Evolutionary conservation across 2,113 vertebrate species (phyloP).

Genomic region (Coptodon bakossiorum): DNA sequence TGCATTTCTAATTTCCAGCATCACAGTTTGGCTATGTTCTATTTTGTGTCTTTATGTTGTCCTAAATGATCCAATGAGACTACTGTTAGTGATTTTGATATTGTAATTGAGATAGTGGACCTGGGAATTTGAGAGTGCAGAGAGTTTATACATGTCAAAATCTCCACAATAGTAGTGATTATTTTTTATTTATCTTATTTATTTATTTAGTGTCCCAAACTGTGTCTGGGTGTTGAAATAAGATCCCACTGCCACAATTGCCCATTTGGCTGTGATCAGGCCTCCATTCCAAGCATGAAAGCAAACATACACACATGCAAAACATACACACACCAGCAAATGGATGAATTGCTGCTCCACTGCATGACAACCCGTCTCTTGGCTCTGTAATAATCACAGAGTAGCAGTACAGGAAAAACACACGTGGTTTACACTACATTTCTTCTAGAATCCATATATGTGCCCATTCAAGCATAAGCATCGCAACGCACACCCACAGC

Average conservation of each 20-base stretch:
- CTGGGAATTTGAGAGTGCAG: neutral
- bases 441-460: conserved; percentile 39
- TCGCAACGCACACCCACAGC: neutral
- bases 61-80: neutral
- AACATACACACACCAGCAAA: neutral
- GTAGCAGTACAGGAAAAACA: conserved; percentile 56
- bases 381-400: conserved; percentile 56
- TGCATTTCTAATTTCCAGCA: neutral
- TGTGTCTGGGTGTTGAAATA: neutral
- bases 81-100: neutral
- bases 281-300: neutral
- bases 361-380: conserved; percentile 36
- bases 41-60: neutral
- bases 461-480: conserved; percentile 11
- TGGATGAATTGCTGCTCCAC: neutral
- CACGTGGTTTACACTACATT: conserved; percentile 51
- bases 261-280: neutral
- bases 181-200: neutral
- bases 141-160: neutral
- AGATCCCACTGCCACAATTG: neutral
- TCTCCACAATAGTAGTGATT: neutral
- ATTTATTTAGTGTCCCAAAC: neutral
- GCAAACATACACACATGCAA: neutral
- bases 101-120: neutral
- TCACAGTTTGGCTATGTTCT: neutral